Evolutionary conservation across 2,113 vertebrate genomes (phyloP), one percentile per base, ranked within the genome.

Genomic region (Columba janthina): DNA sequence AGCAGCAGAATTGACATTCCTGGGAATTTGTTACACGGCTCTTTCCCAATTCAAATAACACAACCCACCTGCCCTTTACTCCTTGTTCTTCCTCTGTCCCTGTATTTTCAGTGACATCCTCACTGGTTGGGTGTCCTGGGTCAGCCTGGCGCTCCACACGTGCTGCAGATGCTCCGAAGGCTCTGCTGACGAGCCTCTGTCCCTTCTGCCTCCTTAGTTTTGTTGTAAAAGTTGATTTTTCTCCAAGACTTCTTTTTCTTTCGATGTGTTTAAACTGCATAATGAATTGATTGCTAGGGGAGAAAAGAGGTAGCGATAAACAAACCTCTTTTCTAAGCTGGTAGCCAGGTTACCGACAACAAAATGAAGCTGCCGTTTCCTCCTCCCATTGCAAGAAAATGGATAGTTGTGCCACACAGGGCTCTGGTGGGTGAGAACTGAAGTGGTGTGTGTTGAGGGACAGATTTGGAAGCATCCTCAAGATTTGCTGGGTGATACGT

Each of bases 341-440:
- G 12, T 44, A 38, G 50, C 84, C 29, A 34, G 44, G 58, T 54
- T 69, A 10, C 8, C 10, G 60, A 8, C 25, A 28, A 5, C 24
- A 31, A 56, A 58, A 40, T 15, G 38, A 40, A 60, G 24, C 54
- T 86, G 34, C 67, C 6, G 1, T 38, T 70, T 83, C 32, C 29
- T 69, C 44, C 28, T 28, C 32, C 13, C 36, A 42, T 28, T 61
- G 53, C 32, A 29, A 21, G 50, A 10, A 20, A 6, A 24, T 7
- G 21, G 10, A 34, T 20, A 9, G 7, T 31, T 57, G 24, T 40
- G 7, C 18, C n/a, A 1, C 25, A 12, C 12, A 5, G 48, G 48
- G 36, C 42, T 0, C 3, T 40, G 54, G 17, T 29, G 24, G 0
- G 1, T 67, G 46, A 53, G 46, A 44, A 21, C 15, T 25, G 69